These are phyloP conservation scores for Heliangelus exortis DNA, from an alignment of 2,797 vertebrate genomes.

Conservation along the genomic window DNA sequence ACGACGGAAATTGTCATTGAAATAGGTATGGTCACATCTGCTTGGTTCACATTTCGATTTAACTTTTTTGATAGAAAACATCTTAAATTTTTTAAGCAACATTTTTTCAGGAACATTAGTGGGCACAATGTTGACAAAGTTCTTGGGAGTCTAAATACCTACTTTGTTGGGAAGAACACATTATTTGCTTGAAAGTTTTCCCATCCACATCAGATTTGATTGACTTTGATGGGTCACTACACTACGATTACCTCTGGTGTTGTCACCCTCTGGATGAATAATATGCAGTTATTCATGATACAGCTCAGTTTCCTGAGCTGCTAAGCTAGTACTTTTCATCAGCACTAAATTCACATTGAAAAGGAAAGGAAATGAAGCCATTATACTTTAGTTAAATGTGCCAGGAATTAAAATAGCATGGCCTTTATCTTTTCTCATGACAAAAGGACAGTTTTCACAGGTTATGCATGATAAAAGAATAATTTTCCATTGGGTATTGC, in stretches of 20 bases:
- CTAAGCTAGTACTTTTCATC: slow-evolving; percentile 18
- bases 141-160: neutral
- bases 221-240: neutral
- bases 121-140: neutral
- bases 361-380: neutral
- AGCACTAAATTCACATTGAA: neutral
- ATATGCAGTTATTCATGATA: no score
- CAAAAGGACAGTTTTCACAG: slow-evolving; percentile 15
- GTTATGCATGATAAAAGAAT: neutral
- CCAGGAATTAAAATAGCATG: neutral
- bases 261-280: neutral
- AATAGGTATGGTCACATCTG: neutral
- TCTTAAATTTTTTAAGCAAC: neutral
- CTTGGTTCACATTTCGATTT: neutral
- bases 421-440: neutral
- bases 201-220: neutral
- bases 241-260: neutral
- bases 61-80: neutral
- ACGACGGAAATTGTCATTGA: neutral
- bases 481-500: neutral
- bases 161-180: neutral
- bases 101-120: neutral
- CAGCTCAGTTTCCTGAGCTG: neutral
- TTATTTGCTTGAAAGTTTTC: neutral
- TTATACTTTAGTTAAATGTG: neutral